These are phyloP conservation scores for Rafetus swinhoei DNA, from an alignment of 2,113 vertebrate genomes.

Conservation along the genomic window DNA sequence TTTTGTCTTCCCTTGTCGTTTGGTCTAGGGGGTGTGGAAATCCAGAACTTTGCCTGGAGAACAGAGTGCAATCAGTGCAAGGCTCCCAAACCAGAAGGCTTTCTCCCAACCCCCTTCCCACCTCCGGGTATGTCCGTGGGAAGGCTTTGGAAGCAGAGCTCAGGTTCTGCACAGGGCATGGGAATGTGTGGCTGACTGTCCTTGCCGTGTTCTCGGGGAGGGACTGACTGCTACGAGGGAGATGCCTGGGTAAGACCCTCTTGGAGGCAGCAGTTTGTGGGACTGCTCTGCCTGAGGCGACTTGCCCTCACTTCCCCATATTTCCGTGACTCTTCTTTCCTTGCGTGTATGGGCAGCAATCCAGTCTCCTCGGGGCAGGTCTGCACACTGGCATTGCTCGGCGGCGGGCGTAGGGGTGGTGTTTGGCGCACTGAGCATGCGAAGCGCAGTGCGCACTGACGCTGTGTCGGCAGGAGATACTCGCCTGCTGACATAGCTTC, in stretches of 20 bases:
- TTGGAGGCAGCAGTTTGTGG: rapidly evolving
- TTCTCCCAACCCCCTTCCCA: conserved; percentile 91
- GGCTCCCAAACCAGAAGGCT: conserved; percentile 94
- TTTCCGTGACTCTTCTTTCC: background rate
- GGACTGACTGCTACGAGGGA: rapidly evolving
- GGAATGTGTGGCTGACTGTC: rapidly evolving
- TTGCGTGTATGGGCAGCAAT: rapidly evolving
- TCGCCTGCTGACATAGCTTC: too few relatives aligned
- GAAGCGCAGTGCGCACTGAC: too few relatives aligned
- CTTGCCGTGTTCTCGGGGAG: background rate
- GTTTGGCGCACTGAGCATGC: too few relatives aligned
- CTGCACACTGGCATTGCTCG: too few relatives aligned
- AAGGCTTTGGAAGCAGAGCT: rapidly evolving
- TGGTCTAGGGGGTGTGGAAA: conserved; percentile 92
- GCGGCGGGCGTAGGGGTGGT: too few relatives aligned
- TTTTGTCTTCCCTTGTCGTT: background rate
- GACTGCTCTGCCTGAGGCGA: rapidly evolving
- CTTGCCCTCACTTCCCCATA: rapidly evolving
- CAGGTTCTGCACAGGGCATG: background rate
- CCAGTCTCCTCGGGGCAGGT: rapidly evolving
- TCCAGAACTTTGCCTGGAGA: conserved; percentile 98
- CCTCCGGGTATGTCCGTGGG: conserved; percentile 82
- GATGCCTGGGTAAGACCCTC: background rate
- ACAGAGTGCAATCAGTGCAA: conserved; percentile 99
- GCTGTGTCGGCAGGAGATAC: too few relatives aligned